Evolutionary conservation across 2,113 vertebrate genomes (phyloP), one percentile per base, ranked within the genome.

Genomic region (Loxodonta africana): DNA sequence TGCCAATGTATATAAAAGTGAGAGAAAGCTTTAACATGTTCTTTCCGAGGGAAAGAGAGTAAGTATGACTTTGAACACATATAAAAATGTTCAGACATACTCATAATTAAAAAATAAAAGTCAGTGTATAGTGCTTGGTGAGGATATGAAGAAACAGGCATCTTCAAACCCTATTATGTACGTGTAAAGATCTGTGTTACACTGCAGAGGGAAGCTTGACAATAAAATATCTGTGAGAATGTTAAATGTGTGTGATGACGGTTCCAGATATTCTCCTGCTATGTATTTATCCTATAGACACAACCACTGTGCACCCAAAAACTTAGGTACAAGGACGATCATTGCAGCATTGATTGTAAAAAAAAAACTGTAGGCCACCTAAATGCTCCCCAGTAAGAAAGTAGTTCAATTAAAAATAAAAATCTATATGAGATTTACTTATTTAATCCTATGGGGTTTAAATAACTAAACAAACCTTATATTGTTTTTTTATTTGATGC

Each of bases 1-100:
- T 82, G 41, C 6, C 73, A 30, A 48, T 74, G 74, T 85, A 85
- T 85, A 82, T 82, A 17, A 85, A 96, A 93, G 17, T 77, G 71
- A 78, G 41, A 17, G 3, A 78, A 73, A 77, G 12, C 30, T 53
- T 78, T 41, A 67, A 69, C 26, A 15, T 25, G 0, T 33, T 88
- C 17, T 41, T 87, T 83, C 2, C 33, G 15, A 73, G 6, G 6
- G 69, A 17, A 74, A 62, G 25, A 7, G 14, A 73, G 23, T 26
- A 8, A 69, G 30, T n/a, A n/a, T 76, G 53, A 92, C 41, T 77
- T 57, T 14, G 41, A 83, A 84, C 20, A 76, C 30, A 65, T 8
- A 41, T 17, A 15, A 94, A 90, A 15, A 53, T 60, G 21, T 81
- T 81, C 30, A 44, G 12, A 10, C 53, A 80, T 26, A 26, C 20